These are phyloP conservation scores for Umimayanthus kanabou DNA, from an alignment of 92 coral and sea anemone genomes.

Conservation along the genomic window DNA sequence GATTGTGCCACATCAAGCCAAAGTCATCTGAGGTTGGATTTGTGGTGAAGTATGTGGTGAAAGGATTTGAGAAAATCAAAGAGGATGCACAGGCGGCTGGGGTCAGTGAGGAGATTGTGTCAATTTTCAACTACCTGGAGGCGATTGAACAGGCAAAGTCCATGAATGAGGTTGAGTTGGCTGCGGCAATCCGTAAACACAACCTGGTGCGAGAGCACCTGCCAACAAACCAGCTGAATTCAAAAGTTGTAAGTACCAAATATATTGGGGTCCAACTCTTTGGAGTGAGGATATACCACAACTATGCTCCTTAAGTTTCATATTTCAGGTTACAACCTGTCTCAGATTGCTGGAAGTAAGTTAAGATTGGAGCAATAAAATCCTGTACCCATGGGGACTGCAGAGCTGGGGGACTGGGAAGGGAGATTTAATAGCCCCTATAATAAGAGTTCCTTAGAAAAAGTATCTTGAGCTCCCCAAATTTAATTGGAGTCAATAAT, in stretches of 20 bases:
- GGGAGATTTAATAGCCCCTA: too few species aligned
- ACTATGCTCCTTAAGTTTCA: too few species aligned
- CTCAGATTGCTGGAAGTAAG: too few species aligned
- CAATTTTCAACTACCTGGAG: conserved; percentile 60
- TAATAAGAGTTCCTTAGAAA: too few species aligned
- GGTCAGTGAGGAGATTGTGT: conserved; percentile 64
- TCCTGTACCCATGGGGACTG: too few species aligned
- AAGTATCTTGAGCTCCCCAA: too few species aligned
- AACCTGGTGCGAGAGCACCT: conserved; percentile 90
- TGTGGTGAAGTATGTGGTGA: conserved; percentile 75
- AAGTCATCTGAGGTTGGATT: conserved; percentile 38
- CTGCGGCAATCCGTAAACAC: conserved; percentile 58
- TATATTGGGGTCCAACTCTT: too few species aligned
- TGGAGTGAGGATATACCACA: too few species aligned
- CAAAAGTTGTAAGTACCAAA: conserved; percentile 56
- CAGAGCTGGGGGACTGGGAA: too few species aligned
- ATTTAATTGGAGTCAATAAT: too few species aligned
- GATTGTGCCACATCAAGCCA: conserved; percentile 88
- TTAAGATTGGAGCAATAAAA: too few species aligned
- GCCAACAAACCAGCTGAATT: conserved; percentile 77
- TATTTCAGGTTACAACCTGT: too few species aligned
- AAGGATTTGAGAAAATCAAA: conserved; percentile 72
- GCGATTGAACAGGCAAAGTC: conserved; percentile 74
- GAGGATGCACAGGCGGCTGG: conserved; percentile 69
- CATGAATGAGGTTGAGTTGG: conserved; percentile 65